Evolutionary conservation across 2,797 vertebrate genomes (phyloP).

Genomic region (Ispidina lecontei): DNA sequence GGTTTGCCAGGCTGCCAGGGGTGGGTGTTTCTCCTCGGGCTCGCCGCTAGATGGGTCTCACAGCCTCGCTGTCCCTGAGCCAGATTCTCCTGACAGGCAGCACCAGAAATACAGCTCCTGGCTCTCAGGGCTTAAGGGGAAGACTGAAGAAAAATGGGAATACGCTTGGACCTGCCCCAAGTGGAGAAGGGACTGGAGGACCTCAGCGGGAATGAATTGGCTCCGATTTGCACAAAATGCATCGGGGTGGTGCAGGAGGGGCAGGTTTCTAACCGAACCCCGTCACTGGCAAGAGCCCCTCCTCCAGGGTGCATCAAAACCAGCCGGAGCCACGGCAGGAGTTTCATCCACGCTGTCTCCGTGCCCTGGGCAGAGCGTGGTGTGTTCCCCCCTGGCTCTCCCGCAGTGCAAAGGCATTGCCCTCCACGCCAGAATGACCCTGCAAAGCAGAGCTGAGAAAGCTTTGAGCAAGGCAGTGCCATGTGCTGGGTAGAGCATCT

Average conservation of each 20-base stretch:
- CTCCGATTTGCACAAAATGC: no score
- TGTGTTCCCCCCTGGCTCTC: background rate
- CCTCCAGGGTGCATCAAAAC: background rate
- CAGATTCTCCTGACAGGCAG: no score
- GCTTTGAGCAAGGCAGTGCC: background rate
- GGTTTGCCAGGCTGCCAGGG: no score
- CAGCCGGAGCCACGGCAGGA: background rate
- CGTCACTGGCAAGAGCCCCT: background rate
- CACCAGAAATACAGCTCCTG: no score
- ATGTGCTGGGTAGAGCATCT: background rate
- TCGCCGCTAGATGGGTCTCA: background rate
- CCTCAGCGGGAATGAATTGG: no score
- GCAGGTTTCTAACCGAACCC: background rate
- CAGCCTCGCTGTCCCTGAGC: no score
- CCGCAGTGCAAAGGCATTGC: background rate
- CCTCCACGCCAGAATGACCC: no score
- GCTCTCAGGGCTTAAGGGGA: no score
- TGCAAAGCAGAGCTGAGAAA: background rate
- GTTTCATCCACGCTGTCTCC: background rate
- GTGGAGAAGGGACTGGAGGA: no score
- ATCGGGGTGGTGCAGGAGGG: background rate
- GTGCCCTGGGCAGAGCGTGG: background rate
- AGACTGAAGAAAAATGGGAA: no score
- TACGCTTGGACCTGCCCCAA: no score
- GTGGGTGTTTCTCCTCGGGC: background rate